Evolutionary conservation across 2,888 invertebrate species (phyloP), one percentile per base, ranked within the genome.

Genomic region (Epinotia brunnichana): DNA sequence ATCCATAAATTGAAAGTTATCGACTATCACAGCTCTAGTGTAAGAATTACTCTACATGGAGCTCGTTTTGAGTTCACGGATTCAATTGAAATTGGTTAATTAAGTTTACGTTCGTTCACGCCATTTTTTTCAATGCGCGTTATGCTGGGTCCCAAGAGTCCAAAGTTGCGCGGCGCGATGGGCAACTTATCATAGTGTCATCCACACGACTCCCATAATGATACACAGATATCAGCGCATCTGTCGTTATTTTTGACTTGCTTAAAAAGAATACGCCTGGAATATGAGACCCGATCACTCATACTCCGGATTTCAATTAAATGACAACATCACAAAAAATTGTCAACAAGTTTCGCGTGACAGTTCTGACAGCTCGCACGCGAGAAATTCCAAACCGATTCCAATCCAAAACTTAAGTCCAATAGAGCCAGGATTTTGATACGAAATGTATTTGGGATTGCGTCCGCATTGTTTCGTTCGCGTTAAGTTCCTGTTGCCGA

Each of bases 1-100:
- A 56, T 35, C 67, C 72, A 57, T 68, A 72, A 67, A 72, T 71
- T 56, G 41, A 54, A 61, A 48, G n/a, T 66, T 56, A 67, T 72
- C 61, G 72, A 56, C 48, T 13, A 19, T 39, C 9, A 48, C 72
- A 51, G 24, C 72, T 53, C 67, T 67, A 61, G 61, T 53, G 61
- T 57, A 66, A 56, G 61, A 61, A 48, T 17, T 62, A 48, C 68
- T 57, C 67, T 68, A 67, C 48, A 72, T 1, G 48, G 21, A n/a
- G 48, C n/a, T 48, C 48, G 44, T 15, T 44, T 48, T 48, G 48
- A 7, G n/a, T 48, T 48, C 48, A 48, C 2, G 15, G 15, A 13
- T 48, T 48, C 15, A 48, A 7, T 48, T 48, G 48, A 7, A 48
- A n/a, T 48, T n/a, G 7, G 41, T 41, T 48, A n/a, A 35, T 0